Base-by-base conservation (phyloP, 2,797 vertebrate genomes). In the Falco berigora region DNA sequence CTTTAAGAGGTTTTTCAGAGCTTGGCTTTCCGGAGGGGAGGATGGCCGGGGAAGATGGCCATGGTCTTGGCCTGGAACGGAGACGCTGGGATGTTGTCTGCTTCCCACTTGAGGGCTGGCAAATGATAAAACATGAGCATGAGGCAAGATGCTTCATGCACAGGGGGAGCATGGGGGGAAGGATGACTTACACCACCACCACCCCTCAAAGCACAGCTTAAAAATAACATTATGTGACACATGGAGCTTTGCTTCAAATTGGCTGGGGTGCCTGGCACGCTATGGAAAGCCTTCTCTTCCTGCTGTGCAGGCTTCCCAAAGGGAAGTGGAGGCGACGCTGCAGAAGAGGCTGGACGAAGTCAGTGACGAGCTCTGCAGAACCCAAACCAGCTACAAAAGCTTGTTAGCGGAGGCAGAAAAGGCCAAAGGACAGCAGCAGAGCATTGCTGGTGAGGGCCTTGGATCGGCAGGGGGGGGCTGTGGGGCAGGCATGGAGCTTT, bases 321-420 rank as follows among this genome's bases (percentile, higher is more conserved):
- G 97, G 53, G 98, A 99, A 68, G 98, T 97, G 5, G 99, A 99
- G 97, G 97, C 97, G 47, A 98, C 97, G 1, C 87, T 99, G 71
- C 99, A 99, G 98, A 99, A 98, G 96, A 98, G 98, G 72, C 91
- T 99, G 94, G 99, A 99, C 2, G 99, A 99, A 97, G 98, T 99
- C 50, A 98, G 98, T 16, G 98, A 98, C 4, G 99, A 99, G 95
- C 98, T 99, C 50, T 98, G 98, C 91, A 98, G 97, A 40, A 94
- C 98, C 8, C 99, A 99, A 96, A 98, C 92, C 94, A 98, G 86
- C 97, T 98, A 98, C 59, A 96, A 94, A 97, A 98, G 72, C 95
- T 97, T 99, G 77, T 97, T 99, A 94, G 97, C 97, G 10, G 98
- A 98, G 0, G 77, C 98, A 38, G 98, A 99, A 91, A 98, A 98